Conservation (phyloP, 2,113 vertebrate species). For the Ceyx cyanopectus region DNA sequence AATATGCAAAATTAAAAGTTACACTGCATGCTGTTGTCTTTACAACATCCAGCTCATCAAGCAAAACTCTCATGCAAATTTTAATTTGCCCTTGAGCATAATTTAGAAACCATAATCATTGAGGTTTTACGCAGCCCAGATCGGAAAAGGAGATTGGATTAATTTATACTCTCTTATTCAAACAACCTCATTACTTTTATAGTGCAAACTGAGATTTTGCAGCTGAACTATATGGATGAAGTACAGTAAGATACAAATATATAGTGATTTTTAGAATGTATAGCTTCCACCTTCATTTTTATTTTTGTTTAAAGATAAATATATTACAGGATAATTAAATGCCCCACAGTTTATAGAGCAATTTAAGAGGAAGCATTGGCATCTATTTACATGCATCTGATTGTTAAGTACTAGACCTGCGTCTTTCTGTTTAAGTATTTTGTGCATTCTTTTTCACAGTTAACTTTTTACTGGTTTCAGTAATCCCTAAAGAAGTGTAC, state of each 20-base stretch:
- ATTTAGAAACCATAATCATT: slow-evolving; percentile 99
- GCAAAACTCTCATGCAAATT: slow-evolving; percentile 98
- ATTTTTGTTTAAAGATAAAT: slow-evolving; percentile 70
- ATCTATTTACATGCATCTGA: slow-evolving; percentile 73
- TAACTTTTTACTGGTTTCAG: slow-evolving; percentile 85
- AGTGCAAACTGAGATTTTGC: slow-evolving; percentile 88
- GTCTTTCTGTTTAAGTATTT: slow-evolving; percentile 75
- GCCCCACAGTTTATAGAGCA: slow-evolving; percentile 53
- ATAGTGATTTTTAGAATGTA: slow-evolving; percentile 69
- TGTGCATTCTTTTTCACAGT: slow-evolving; percentile 76
- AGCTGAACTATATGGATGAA: slow-evolving; percentile 87
- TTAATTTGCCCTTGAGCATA: slow-evolving; percentile 99
- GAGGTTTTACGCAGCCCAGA: slow-evolving; percentile 92
- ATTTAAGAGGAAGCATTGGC: slow-evolving; percentile 51
- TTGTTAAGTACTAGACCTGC: slow-evolving; percentile 51
- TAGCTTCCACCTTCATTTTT: slow-evolving; percentile 64
- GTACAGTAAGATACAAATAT: slow-evolving; percentile 76
- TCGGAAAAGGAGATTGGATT: slow-evolving; percentile 92
- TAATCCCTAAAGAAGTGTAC: slow-evolving; percentile 90
- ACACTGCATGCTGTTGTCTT: slow-evolving; percentile 90
- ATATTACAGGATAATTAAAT: slow-evolving; percentile 72
- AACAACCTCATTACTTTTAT: slow-evolving; percentile 99
- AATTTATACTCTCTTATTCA: slow-evolving; percentile 96
- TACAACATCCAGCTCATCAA: slow-evolving; percentile 89
- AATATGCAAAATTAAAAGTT: slow-evolving; percentile 91